Evolutionary conservation across 2,888 invertebrate genomes (phyloP), one percentile per base, ranked within the genome.

Genomic region (Sinopyrophorus schimmeli): DNA sequence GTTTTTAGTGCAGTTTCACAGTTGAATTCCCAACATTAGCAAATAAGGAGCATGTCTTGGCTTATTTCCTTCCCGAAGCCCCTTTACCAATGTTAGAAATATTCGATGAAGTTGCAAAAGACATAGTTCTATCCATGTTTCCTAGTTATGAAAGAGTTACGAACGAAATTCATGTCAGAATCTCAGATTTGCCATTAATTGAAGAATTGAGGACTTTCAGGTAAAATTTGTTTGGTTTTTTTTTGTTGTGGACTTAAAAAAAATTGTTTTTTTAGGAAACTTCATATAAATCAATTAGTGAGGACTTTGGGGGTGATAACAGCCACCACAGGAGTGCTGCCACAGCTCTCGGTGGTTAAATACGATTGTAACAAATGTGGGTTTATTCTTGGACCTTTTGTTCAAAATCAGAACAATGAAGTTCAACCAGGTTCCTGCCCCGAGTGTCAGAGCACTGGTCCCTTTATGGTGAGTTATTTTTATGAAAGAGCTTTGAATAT

Each of bases 351-450:
- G 0, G 80, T 98, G 24, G 89, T 98, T 35, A 98, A 97, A 70
- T 99, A 94, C 69, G 97, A 99, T 74, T 99, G 99, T 77, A 87
- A 88, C 58, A 88, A 95, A 64, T 99, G 99, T 72, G 92, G 92
- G 4, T 96, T 90, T 68, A 80, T 98, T 14, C 76, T 99, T 58
- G 99, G 99, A 0, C 99, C 99, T 0, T 99, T 95, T 70, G 87
- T 92, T 9, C 99, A 99, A 76, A 84, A 88, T 0, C 95, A 96
- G 73, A 87, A 89, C 65, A 77, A 89, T 2, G 99, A 99, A 77
- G 89, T 97, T 0, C 92, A 90, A 66, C 99, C 99, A 0, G 94
- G 93, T 0, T 89, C 92, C 0, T 99, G 99, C 77, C 98, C 98
- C 0, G 96, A 98, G 69, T 99, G 98, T 80, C 98, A 99, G 71